Evolutionary conservation across 53 echinoderm and acorn worm species (phyloP), one percentile per base, ranked within the genome.

Genomic region (Holothuria scabra): DNA sequence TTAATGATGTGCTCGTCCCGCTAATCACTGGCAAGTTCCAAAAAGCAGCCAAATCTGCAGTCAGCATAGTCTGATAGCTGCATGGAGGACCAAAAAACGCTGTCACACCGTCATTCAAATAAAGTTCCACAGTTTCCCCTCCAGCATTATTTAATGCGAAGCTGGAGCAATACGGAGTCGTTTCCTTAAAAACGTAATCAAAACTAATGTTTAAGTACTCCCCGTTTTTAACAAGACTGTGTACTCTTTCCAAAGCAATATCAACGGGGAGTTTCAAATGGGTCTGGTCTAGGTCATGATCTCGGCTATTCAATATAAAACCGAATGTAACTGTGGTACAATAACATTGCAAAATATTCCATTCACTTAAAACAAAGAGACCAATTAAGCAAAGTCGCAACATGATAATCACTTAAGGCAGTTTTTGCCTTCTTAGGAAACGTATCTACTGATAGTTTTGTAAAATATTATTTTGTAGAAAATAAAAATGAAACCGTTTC

Each of bases 1-100:
- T 65, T 9, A 35, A 56, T 26, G 89, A 85, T 1, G 89, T 89
- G 24, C 85, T 34, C 0, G 84, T 67, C 1, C 86, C 86, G 2
- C 89, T 76, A 3, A 92, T 31, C 14, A 92, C 82, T 12, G 92
- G 92, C 31, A 92, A 41, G 58, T 92, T 89, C 89, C 92, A 92
- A 59, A 34, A 84, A 18, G 86, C 65, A 0, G 92, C 86, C 29
- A 92, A 55, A 46, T 89, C 92, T 7, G 83, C 78, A 0, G 89
- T 79, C 2, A 30, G 57, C 22, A 74, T 59, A 25, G 83, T 76
- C 56, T 82, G 74, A 46, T 60, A 74, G 30, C 92, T 89, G 38
- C 92, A 92, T 1, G 66, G 60, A 19, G 85, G 92, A 26, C 92
- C 92, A 13, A 92, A 34, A 38, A 89, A 86, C 8, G 46, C 79